These are phyloP conservation scores for Alces alces DNA, from an alignment of 2,113 vertebrate species.

Conservation along the genomic window DNA sequence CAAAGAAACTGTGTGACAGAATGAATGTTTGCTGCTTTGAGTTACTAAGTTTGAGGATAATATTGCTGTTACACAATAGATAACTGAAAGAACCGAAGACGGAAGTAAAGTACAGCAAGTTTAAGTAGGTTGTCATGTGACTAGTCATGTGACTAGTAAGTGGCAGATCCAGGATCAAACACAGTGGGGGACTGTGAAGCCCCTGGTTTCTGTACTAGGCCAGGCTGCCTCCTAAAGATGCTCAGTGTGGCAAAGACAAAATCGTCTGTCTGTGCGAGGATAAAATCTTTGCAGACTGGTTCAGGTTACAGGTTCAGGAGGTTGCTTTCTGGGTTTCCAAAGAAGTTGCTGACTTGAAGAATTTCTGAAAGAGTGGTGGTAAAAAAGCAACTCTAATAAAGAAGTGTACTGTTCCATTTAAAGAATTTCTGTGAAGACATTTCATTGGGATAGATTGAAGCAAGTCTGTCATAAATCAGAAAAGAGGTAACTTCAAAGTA, in stretches of 20 bases:
- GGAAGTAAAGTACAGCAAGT: neutral
- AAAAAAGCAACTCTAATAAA: neutral
- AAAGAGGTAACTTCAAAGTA: neutral
- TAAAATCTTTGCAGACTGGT: neutral
- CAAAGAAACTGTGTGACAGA: neutral
- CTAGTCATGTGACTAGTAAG: neutral
- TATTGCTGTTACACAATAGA: neutral
- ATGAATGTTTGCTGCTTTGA: neutral
- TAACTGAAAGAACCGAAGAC: neutral
- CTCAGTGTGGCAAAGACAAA: neutral
- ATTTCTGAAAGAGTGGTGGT: neutral
- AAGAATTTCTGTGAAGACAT: neutral
- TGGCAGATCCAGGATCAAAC: neutral
- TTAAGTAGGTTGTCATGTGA: neutral
- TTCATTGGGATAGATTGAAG: neutral
- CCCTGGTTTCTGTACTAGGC: neutral
- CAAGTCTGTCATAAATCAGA: neutral
- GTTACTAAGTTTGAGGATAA: neutral
- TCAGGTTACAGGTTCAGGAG: neutral
- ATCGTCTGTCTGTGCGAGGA: neutral
- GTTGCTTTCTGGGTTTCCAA: neutral
- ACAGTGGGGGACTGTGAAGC: neutral
- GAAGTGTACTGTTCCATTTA: neutral
- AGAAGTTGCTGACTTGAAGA: slow-evolving; percentile 18
- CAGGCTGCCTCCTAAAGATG: neutral